Conservation (phyloP, 2,888 invertebrate genomes). For the Protonemura montana region DNA sequence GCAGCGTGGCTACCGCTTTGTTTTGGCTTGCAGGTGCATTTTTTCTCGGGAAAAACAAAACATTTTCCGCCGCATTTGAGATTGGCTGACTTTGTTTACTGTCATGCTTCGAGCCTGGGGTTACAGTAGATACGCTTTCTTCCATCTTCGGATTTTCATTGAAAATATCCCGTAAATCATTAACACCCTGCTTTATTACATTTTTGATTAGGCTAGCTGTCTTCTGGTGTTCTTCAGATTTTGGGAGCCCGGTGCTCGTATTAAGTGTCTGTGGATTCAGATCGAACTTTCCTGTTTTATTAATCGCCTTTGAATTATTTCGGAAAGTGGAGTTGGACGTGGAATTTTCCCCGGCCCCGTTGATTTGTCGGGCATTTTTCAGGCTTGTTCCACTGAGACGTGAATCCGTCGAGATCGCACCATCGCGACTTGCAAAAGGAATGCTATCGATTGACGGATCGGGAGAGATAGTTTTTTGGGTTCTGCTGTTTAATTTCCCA, state of each 20-base stretch:
- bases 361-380: slow-evolving; percentile 24
- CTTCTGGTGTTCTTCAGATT: slow-evolving; percentile 5
- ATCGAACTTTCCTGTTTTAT: slow-evolving; percentile 3
- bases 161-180: not conserved
- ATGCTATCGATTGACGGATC: slow-evolving; percentile 18
- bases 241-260: not conserved
- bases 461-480: not conserved
- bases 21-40: not conserved
- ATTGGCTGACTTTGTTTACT: no score
- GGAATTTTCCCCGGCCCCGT: not conserved
- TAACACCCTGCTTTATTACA: not conserved
- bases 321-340: not conserved
- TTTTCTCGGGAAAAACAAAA: not conserved
- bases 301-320: not conserved
- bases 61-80: no score
- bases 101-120: no score
- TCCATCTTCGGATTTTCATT: not conserved
- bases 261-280: not conserved
- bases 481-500: slow-evolving; percentile 23
- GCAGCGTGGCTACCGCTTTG: not conserved
- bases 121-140: not conserved
- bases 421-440: not conserved
- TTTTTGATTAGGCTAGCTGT: not conserved
- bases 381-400: not conserved
- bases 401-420: not conserved